phyloP scores from a whole-genome alignment of 2,113 vertebrate genomes.

The Opisthocomus hoazin region DNA sequence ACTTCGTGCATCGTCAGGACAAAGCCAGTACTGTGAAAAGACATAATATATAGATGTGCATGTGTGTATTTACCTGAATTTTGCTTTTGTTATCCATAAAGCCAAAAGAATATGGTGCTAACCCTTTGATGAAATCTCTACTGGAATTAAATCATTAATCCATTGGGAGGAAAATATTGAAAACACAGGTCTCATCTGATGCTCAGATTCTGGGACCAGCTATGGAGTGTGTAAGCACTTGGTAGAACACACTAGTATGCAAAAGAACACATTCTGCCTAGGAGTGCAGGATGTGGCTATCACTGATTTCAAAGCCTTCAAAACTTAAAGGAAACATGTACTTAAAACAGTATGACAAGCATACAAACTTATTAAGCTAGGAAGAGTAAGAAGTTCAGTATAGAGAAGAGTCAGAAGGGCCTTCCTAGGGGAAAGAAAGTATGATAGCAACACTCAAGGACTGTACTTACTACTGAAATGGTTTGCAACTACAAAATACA shows the following conservation, averaged over 20 bases:
- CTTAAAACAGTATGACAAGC: background rate
- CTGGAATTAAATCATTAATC: background rate
- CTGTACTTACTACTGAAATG: background rate
- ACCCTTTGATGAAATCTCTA: background rate
- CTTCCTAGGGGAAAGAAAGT: background rate
- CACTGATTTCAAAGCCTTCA: background rate
- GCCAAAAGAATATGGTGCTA: background rate
- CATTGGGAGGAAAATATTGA: background rate
- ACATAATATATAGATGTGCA: background rate
- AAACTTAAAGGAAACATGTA: background rate
- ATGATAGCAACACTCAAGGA: background rate
- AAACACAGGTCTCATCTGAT: background rate
- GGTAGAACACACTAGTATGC: background rate
- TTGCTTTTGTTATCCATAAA: background rate
- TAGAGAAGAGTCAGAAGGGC: background rate
- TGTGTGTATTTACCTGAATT: background rate
- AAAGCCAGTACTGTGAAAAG: background rate
- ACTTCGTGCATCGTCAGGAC: fast-evolving
- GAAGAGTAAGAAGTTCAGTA: background rate
- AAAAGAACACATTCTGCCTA: background rate
- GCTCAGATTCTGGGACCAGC: background rate
- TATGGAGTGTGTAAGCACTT: background rate
- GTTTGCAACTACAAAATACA: background rate
- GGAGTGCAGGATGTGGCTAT: background rate
- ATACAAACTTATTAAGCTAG: background rate